These are phyloP conservation scores for Caradrina kadenii DNA, from an alignment of 2,888 invertebrate genomes.

Conservation along the genomic window DNA sequence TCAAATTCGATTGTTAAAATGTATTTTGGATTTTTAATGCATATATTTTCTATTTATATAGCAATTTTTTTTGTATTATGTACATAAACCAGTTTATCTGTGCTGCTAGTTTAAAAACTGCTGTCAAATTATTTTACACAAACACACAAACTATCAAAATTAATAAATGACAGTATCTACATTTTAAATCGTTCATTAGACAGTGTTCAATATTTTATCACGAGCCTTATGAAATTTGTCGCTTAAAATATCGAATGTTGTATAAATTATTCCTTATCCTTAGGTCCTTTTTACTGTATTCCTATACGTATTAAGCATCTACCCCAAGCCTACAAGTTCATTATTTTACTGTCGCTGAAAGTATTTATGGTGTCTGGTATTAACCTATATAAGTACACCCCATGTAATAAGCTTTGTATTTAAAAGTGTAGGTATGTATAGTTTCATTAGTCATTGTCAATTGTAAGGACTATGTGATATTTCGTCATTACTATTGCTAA, in stretches of 20 bases:
- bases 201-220: not conserved
- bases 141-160: not conserved
- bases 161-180: not conserved
- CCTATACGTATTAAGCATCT: not conserved
- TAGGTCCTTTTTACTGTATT: not conserved
- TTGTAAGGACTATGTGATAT: slow-evolving; percentile 86
- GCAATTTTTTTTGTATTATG: slow-evolving; percentile 49
- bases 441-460: slow-evolving; percentile 74
- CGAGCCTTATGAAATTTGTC: not conserved
- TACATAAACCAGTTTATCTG: slow-evolving; percentile 45
- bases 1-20: slow-evolving; percentile 25
- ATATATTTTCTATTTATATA: slow-evolving; percentile 39
- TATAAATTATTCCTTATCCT: slow-evolving; percentile 7
- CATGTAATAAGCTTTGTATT: slow-evolving; percentile 48
- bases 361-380: slow-evolving; percentile 48
- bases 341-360: slow-evolving; percentile 33
- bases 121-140: not conserved
- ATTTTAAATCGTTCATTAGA: not conserved
- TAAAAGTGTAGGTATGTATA: slow-evolving; percentile 63
- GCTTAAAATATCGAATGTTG: slow-evolving; percentile 20
- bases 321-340: slow-evolving; percentile 11
- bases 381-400: slow-evolving; percentile 33
- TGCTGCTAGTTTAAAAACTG: slow-evolving; percentile 21
- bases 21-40: slow-evolving; percentile 30
- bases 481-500: slow-evolving; percentile 79